phyloP scores from a whole-genome alignment of 1,140 invertebrate genomes.

The Halictus rubicundus region DNA sequence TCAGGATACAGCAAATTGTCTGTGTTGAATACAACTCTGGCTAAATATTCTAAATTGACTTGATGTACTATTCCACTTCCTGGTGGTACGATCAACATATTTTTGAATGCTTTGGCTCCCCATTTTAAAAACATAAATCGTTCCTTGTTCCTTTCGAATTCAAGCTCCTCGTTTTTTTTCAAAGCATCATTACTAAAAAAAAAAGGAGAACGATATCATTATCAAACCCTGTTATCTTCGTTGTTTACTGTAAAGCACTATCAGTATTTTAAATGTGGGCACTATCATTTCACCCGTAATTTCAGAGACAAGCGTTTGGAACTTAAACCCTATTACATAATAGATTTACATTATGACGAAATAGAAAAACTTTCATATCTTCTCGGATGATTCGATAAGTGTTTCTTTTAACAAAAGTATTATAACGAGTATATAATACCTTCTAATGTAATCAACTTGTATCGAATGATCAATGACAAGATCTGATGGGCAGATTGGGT shows the following conservation, averaged over 20 bases:
- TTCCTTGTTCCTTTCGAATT: slow-evolving; percentile 98
- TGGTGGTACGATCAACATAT: slow-evolving; percentile 98
- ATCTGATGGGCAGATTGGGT: slow-evolving; percentile 98
- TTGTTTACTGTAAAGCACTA: neutral
- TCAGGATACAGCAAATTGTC: slow-evolving; percentile 92
- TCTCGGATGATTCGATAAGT: slow-evolving; percentile 20
- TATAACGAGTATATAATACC: slow-evolving; percentile 81
- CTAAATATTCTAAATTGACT: slow-evolving; percentile 98
- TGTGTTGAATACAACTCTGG: slow-evolving; percentile 94
- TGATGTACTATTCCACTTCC: slow-evolving; percentile 99
- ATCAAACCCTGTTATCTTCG: slow-evolving; percentile 41
- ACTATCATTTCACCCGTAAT: slow-evolving; percentile 4
- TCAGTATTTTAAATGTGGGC: neutral
- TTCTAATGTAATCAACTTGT: slow-evolving; percentile 96
- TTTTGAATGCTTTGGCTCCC: slow-evolving; percentile 96
- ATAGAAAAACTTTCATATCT: neutral
- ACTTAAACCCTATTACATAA: neutral
- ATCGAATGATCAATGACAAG: slow-evolving; percentile 99
- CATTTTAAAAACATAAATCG: slow-evolving; percentile 98
- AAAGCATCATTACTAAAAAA: slow-evolving; percentile 89
- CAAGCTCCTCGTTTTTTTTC: slow-evolving; percentile 96
- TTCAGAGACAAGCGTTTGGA: neutral
- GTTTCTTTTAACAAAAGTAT: slow-evolving; percentile 13
- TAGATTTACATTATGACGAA: neutral
- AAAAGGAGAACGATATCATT: slow-evolving; percentile 67